Conservation (phyloP, 2,888 invertebrate species). For the Habroteleia sp. region DNA sequence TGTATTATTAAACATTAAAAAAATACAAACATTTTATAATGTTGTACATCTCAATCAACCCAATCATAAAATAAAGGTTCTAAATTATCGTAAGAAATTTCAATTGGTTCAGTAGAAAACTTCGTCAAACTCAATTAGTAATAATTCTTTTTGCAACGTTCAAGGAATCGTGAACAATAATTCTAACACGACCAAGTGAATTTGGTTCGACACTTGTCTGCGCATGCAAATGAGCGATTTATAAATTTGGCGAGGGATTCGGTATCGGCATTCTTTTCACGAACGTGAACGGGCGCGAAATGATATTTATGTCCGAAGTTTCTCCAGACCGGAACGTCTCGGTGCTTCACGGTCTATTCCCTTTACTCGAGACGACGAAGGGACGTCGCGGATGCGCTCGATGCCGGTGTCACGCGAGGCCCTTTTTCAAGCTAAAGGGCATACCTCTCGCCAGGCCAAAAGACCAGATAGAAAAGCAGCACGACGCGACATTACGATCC, state of each 20-base stretch:
- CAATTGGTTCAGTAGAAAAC: no score
- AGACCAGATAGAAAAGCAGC: slow-evolving; percentile 49
- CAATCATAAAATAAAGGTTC: no score
- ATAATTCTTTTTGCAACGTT: no score
- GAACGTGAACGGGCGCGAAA: slow-evolving; percentile 46
- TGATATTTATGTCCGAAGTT: slow-evolving; percentile 61
- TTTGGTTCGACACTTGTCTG: slow-evolving; percentile 21
- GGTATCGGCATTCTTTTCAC: slow-evolving; percentile 57
- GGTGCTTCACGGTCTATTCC: slow-evolving; percentile 62
- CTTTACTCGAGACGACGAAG: slow-evolving; percentile 45
- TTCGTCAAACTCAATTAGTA: no score
- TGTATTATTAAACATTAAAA: no score
- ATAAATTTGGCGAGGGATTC: slow-evolving; percentile 40
- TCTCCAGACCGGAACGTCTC: slow-evolving; percentile 61
- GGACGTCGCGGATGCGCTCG: slow-evolving; percentile 52
- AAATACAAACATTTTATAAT: no score
- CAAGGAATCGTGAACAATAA: slow-evolving; percentile 5
- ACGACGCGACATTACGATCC: slow-evolving; percentile 75
- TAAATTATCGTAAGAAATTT: no score
- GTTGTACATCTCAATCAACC: no score
- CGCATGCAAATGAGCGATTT: slow-evolving; percentile 58
- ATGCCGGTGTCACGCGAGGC: slow-evolving; percentile 50
- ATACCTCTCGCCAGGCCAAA: slow-evolving; percentile 48
- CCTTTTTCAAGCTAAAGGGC: slow-evolving; percentile 47
- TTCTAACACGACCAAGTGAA: slow-evolving; percentile 26